Conservation (phyloP, 2,113 vertebrate species). For the Colossoma macropomum region DNA sequence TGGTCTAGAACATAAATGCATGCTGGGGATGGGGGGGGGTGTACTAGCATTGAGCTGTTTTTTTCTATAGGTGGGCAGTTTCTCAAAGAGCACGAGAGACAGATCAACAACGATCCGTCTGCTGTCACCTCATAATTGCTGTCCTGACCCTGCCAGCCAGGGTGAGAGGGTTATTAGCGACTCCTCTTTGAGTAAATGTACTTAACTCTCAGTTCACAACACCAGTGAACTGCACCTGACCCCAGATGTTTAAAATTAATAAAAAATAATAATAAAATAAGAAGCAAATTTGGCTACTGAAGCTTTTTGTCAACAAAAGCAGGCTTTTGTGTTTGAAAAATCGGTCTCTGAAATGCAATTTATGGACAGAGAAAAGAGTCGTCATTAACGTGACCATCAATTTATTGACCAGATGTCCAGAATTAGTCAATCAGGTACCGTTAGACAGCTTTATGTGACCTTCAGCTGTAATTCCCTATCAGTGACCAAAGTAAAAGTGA, state of each 20-base stretch:
- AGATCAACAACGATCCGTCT: conserved; percentile 21
- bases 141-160: background rate
- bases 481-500: background rate
- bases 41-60: background rate
- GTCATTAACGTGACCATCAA: background rate
- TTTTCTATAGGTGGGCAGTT: conserved; percentile 44
- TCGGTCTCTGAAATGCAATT: background rate
- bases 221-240: background rate
- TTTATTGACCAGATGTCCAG: background rate
- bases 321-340: too few relatives aligned
- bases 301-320: too few relatives aligned
- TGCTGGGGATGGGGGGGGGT: background rate
- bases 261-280: background rate
- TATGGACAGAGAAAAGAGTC: background rate
- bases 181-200: background rate
- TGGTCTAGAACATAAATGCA: conserved; percentile 16
- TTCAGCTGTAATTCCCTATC: background rate
- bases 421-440: background rate
- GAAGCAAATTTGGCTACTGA: too few relatives aligned
- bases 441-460: background rate
- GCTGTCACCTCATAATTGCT: conserved; percentile 45
- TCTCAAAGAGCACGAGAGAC: background rate
- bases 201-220: background rate
- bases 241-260: background rate
- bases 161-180: background rate